A percentile compares a stretch with the other conserved stretches of the same genome.
Conservation (phyloP, 2,797 vertebrate genomes). For the Neosalanx taihuensis region DNA sequence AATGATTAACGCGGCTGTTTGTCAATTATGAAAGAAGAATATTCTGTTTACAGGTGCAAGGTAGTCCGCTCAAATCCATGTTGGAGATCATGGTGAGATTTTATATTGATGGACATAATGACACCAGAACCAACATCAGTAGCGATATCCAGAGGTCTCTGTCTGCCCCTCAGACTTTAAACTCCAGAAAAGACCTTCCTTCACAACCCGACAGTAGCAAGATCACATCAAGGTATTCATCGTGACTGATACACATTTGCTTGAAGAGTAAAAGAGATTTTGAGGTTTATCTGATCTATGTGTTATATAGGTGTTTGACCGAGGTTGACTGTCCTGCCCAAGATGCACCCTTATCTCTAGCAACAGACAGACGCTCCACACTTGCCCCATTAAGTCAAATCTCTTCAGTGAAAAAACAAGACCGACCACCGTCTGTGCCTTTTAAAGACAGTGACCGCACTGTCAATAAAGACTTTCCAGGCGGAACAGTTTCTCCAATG, state of each 20-base stretch:
- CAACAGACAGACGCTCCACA: conserved; percentile 28
- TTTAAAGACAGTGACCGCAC: conserved; percentile 34
- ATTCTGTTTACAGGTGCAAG: conserved; percentile 70
- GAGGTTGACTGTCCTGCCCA: conserved; percentile 32
- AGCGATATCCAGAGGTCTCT: conserved; percentile 24
- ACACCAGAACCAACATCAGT: conserved; percentile 17
- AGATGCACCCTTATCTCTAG: conserved; percentile 25
- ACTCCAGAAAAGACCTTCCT: conserved; percentile 45
- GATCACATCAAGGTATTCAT: conserved; percentile 64
- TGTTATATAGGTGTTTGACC: conserved; percentile 46
- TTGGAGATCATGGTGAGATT: conserved; percentile 90
- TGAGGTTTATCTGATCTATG: background rate
- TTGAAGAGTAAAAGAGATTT: background rate
- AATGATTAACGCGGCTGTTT: background rate
- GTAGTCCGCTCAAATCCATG: conserved; percentile 83
- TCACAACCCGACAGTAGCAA: conserved; percentile 21
- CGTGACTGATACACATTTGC: conserved; percentile 4
- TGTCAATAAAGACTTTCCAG: conserved; percentile 33
- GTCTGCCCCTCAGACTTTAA: conserved; percentile 33
- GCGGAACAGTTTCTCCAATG: conserved; percentile 38
- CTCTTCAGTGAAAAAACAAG: conserved; percentile 28
- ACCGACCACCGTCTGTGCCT: conserved; percentile 4
- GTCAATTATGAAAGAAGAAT: background rate
- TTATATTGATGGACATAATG: conserved; percentile 71
- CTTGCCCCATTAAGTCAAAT: conserved; percentile 29